Evolutionary conservation across 1,140 invertebrate genomes (phyloP).

Genomic region (Sinonovacula constricta): DNA sequence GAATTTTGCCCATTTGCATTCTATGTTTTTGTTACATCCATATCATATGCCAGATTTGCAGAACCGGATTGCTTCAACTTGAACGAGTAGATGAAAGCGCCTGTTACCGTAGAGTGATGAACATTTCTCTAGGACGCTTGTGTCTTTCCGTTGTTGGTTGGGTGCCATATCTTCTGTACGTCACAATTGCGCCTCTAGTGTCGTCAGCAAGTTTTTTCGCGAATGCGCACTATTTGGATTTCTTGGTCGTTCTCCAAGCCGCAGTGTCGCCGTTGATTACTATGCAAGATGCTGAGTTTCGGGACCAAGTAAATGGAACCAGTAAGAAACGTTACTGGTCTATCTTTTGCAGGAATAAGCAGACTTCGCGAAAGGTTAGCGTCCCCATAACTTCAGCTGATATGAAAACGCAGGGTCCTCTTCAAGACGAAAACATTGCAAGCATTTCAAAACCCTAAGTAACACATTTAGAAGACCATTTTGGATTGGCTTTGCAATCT

Average conservation of each 20-base stretch:
- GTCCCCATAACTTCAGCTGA: constrained; percentile 22
- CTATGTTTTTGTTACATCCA: background rate
- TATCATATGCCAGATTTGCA: constrained; percentile 6
- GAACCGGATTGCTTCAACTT: constrained; percentile 12
- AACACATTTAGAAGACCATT: too few species aligned
- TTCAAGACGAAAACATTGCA: too few species aligned
- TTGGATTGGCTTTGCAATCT: too few species aligned
- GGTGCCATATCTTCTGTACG: constrained; percentile 7
- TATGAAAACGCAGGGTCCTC: constrained; percentile 18
- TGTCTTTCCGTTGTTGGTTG: constrained; percentile 3
- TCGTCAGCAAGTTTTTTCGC: constrained; percentile 8
- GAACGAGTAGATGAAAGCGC: background rate
- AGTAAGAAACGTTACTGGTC: too few species aligned
- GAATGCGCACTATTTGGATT: constrained; percentile 7
- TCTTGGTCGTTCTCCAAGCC: constrained; percentile 2
- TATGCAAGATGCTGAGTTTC: constrained; percentile 24
- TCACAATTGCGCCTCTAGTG: constrained; percentile 16
- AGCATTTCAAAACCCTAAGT: too few species aligned
- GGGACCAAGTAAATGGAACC: too few species aligned
- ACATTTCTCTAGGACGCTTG: constrained; percentile 23
- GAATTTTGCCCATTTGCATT: constrained; percentile 9
- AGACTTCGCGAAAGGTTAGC: background rate
- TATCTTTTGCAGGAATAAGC: too few species aligned
- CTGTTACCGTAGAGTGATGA: constrained; percentile 1
- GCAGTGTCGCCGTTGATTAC: constrained; percentile 8